phyloP scores from a whole-genome alignment of 2,888 invertebrate species.

The Catonia carolina region DNA sequence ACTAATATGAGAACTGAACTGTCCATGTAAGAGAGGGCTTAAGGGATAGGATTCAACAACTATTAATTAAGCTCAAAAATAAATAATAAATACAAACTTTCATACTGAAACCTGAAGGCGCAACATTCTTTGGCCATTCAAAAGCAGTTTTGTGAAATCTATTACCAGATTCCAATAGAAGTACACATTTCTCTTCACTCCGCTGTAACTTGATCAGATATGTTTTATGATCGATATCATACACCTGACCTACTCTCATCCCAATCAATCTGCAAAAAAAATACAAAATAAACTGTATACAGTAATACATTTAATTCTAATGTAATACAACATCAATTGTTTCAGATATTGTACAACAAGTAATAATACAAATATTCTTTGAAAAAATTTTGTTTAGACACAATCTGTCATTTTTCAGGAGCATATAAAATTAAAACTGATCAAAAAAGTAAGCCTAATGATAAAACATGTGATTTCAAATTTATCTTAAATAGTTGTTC shows the following conservation, averaged over 20 bases:
- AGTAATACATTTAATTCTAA: not conserved
- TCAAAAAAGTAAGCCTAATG: too few relatives aligned
- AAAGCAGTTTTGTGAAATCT: conserved; percentile 90
- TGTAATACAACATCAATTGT: too few relatives aligned
- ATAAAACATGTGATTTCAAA: too few relatives aligned
- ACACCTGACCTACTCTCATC: conserved; percentile 92
- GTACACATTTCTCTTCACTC: conserved; percentile 77
- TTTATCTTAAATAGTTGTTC: too few relatives aligned
- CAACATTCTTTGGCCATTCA: conserved; percentile 97
- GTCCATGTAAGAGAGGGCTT: too few relatives aligned
- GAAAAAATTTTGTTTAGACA: conserved; percentile 6
- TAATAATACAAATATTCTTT: conserved; percentile 13
- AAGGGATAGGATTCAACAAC: too few relatives aligned
- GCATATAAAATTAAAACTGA: too few relatives aligned
- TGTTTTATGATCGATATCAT: conserved; percentile 94
- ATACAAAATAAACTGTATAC: not conserved
- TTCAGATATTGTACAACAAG: not conserved
- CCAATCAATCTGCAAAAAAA: conserved; percentile 63
- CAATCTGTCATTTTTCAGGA: too few relatives aligned
- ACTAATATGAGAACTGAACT: too few relatives aligned
- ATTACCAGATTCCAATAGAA: conserved; percentile 90
- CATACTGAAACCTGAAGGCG: conserved; percentile 96
- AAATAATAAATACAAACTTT: conserved; percentile 54
- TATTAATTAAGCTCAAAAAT: not conserved
- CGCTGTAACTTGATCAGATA: conserved; percentile 84